These are phyloP conservation scores for Brienomyrus longianalis DNA, from an alignment of 2,113 vertebrate genomes.

Conservation along the genomic window DNA sequence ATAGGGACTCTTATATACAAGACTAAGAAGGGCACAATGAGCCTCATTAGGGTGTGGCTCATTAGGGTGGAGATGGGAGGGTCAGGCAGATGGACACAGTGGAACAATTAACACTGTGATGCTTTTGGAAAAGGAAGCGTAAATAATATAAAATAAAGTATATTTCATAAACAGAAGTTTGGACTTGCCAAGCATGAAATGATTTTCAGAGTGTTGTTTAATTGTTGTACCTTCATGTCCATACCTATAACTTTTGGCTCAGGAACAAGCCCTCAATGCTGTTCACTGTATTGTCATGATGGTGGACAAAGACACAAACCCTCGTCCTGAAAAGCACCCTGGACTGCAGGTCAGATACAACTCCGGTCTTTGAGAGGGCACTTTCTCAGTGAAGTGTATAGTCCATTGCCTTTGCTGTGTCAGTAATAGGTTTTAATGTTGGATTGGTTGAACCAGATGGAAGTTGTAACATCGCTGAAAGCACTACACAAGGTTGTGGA, in stretches of 20 bases:
- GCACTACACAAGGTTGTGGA: slow-evolving; percentile 71
- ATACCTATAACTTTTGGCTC: slow-evolving; percentile 18
- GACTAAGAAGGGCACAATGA: too few relatives aligned
- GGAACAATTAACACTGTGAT: not conserved
- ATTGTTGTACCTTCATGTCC: too few relatives aligned
- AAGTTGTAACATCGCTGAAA: slow-evolving; percentile 69
- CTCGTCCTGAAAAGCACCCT: slow-evolving; percentile 57
- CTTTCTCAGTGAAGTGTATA: not conserved
- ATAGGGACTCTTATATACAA: not conserved
- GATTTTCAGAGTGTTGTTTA: not conserved
- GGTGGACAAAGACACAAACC: slow-evolving; percentile 63
- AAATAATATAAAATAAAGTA: not conserved
- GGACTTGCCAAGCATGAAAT: not conserved
- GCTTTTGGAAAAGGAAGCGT: not conserved
- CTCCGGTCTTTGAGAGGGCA: not conserved
- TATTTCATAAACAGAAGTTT: not conserved
- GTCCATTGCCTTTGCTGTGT: not conserved
- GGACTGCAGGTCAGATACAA: slow-evolving; percentile 67
- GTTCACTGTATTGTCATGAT: slow-evolving; percentile 65
- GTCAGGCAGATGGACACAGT: not conserved
- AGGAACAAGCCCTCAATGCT: slow-evolving; percentile 53
- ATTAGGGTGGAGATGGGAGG: not conserved
- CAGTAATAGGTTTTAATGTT: not conserved
- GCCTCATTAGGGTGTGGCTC: not conserved
- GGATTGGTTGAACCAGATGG: slow-evolving; percentile 57